Evolutionary conservation across 2,113 vertebrate species (phyloP).

Genomic region (Cettia cetti): DNA sequence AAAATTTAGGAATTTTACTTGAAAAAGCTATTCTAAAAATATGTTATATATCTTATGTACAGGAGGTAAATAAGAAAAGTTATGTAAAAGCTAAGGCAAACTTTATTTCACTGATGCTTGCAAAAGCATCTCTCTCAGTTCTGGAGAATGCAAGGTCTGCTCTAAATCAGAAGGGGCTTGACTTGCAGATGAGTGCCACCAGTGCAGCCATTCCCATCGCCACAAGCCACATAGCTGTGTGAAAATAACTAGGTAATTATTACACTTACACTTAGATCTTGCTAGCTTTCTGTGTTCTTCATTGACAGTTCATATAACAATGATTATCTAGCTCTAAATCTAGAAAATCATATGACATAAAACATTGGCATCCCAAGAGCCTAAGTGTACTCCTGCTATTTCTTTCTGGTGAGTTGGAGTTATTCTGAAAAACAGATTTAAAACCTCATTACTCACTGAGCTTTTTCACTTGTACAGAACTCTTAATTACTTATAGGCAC

Average conservation of each 20-base stretch:
- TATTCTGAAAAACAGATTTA: neutral
- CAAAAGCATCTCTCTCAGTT: neutral
- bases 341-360: neutral
- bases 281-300: neutral
- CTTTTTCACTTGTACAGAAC: neutral
- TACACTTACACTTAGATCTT: neutral
- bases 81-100: neutral
- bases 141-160: neutral
- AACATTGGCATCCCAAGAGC: neutral
- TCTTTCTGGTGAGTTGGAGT: neutral
- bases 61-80: neutral
- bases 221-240: neutral
- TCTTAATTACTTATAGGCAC: neutral
- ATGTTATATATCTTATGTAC: neutral
- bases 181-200: neutral
- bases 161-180: neutral
- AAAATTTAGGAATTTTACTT: neutral
- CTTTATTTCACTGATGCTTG: neutral
- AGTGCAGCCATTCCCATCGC: neutral
- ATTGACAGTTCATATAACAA: neutral
- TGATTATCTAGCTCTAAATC: neutral
- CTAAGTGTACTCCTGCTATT: neutral
- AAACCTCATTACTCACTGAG: neutral
- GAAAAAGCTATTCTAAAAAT: neutral
- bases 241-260: neutral